Base-by-base conservation (phyloP, 2,113 vertebrate species). In the Sander vitreus region DNA sequence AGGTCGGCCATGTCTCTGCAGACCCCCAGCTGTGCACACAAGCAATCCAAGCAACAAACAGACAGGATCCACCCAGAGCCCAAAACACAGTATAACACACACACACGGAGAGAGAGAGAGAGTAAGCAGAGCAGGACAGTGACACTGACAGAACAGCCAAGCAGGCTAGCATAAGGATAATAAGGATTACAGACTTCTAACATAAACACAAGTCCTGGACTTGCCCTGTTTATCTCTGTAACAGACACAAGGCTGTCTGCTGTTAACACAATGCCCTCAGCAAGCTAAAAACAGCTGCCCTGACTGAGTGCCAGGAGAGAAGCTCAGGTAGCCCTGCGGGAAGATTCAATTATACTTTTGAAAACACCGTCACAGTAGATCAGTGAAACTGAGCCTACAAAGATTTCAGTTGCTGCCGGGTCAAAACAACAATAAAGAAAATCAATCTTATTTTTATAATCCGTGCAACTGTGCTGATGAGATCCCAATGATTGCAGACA, bases 181-280 rank as follows among this genome's bases (percentile, higher is more conserved):
- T 43, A 43, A 67, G 80, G 85, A 87, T 93, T 90, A 93, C 23
- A 74, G 55, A 25, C 50, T 78, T 75, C 76, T 86, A 57, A 63
- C 67, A 54, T 73, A 27, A 77, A n/a, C 60, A 70, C 45, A 68
- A 53, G 57, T 74, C 84, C 84, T 43, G 51, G 27, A 33, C 71
- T 81, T 89, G 85, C 33, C 88, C 88, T 78, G 83, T 80, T 88
- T 85, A 88, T 77, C 81, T 85, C 79, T 7, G 36, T 73, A 53
- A 80, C 87, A 91, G 89, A 91, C 72, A 70, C 81, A 81, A 76
- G 83, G 50, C 76, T 68, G 79, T 68, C 71, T 88, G 70, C 82
- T 79, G 87, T 83, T 83, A 83, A 93, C 75, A 64, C 82, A 68
- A 73, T 21, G 58, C 71, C 80, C 75, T 78, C 85, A 89, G 64